Evolutionary conservation across 2,888 invertebrate species (phyloP).

Genomic region (Andrena trimmerana): DNA sequence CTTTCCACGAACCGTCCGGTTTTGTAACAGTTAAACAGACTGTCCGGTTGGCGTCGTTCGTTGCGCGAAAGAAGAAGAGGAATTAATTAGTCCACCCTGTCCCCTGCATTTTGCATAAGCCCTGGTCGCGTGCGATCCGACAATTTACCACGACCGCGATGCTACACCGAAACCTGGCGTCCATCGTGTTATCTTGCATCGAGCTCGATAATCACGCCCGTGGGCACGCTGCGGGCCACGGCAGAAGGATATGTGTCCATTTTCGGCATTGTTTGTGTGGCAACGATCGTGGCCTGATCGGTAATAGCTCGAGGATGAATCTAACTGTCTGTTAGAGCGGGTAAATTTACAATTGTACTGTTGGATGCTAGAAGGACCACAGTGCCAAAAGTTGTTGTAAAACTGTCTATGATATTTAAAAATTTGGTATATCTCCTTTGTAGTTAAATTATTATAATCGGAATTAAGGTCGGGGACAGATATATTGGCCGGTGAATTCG

Average conservation of each 20-base stretch:
- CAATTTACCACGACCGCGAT: conserved; percentile 37
- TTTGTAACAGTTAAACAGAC: conserved; percentile 27
- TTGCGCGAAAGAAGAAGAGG: conserved; percentile 37
- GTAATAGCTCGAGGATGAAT: no score
- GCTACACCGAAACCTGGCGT: not conserved
- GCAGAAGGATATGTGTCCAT: not conserved
- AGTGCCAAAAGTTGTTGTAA: no score
- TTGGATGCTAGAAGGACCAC: no score
- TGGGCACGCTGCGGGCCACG: not conserved
- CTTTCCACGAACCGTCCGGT: conserved; percentile 27
- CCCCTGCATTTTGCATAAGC: conserved; percentile 62
- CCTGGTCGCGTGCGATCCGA: conserved; percentile 28
- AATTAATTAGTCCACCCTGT: conserved; percentile 63
- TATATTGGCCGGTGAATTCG: no score
- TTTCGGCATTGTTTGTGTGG: not conserved
- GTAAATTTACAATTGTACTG: no score
- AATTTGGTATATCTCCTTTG: no score
- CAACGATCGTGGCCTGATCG: not conserved
- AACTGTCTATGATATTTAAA: no score
- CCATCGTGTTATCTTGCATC: conserved; percentile 45
- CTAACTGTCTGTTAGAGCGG: no score
- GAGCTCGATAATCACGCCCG: conserved; percentile 22
- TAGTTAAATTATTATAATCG: no score
- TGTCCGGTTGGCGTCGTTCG: conserved; percentile 1
- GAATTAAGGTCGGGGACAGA: no score